These are phyloP conservation scores for Aricia artaxerxes DNA, from an alignment of 2,888 invertebrate species.

Conservation along the genomic window DNA sequence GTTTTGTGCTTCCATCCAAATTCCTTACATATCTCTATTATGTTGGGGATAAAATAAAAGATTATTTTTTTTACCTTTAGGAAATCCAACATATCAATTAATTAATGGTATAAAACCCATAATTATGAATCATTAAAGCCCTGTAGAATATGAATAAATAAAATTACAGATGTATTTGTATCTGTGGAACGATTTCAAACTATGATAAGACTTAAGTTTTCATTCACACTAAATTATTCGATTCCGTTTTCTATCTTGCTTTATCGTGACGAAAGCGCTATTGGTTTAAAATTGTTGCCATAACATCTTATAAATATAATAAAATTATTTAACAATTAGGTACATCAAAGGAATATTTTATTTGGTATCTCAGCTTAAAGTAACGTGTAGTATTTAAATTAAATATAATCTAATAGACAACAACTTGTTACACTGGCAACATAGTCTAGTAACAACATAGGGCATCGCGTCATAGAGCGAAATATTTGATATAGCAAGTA, in stretches of 20 bases:
- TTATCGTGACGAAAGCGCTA: slow-evolving; percentile 4
- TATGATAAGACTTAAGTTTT: neutral
- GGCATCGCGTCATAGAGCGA: slow-evolving; percentile 8
- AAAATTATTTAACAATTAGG: slow-evolving; percentile 11
- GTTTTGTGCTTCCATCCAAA: slow-evolving; percentile 10
- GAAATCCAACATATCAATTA: neutral
- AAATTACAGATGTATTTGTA: neutral
- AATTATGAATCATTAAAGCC: neutral
- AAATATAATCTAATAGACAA: neutral
- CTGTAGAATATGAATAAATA: too few species aligned
- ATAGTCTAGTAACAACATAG: neutral
- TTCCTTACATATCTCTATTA: neutral
- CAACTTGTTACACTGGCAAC: slow-evolving; percentile 2
- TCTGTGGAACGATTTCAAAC: neutral
- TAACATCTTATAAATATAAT: neutral
- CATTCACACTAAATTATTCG: slow-evolving; percentile 4
- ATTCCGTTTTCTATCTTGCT: slow-evolving; percentile 17
- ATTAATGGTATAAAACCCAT: neutral
- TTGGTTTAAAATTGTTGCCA: slow-evolving; percentile 15
- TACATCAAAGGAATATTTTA: neutral
- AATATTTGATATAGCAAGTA: slow-evolving; percentile 22
- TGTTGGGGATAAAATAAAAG: neutral
- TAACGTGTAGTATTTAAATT: neutral
- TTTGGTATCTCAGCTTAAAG: neutral
- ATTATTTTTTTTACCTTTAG: neutral